A percentile compares a stretch with the other conserved stretches of the same genome.
These are phyloP conservation scores for Tyto alba DNA, from an alignment of 2,113 vertebrate species.

Conservation along the genomic window DNA sequence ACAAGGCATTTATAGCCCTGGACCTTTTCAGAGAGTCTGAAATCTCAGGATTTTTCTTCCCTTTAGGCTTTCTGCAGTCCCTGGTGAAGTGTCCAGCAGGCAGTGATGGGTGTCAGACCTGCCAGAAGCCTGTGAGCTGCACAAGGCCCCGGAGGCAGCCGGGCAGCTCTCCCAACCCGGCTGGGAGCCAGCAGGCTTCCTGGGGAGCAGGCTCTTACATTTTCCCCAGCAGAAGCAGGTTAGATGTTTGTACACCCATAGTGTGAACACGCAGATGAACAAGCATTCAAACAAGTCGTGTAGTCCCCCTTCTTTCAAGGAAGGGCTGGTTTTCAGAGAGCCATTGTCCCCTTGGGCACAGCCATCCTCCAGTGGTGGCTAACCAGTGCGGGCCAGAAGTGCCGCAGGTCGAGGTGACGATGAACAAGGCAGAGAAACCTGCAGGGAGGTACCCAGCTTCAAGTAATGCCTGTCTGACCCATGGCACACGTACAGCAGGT, in stretches of 20 bases:
- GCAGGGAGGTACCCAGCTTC: neutral
- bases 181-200: neutral
- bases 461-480: neutral
- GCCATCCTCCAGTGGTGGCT: neutral
- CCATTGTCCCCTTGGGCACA: neutral
- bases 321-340: neutral
- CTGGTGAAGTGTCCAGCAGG: neutral
- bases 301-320: neutral
- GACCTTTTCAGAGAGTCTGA: neutral
- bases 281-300: neutral
- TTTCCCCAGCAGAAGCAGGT: neutral
- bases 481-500: neutral
- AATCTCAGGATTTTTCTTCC: neutral
- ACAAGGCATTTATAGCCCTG: neutral
- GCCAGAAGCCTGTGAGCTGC: neutral
- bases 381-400: neutral
- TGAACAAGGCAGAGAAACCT: neutral
- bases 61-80: neutral
- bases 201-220: neutral
- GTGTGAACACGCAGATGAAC: neutral
- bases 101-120: no score
- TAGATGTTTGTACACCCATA: neutral
- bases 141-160: neutral
- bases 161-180: rapidly evolving
- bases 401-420: neutral